Evolutionary conservation across 2,113 vertebrate genomes (phyloP).

Genomic region (Pteruthius melanotis): DNA sequence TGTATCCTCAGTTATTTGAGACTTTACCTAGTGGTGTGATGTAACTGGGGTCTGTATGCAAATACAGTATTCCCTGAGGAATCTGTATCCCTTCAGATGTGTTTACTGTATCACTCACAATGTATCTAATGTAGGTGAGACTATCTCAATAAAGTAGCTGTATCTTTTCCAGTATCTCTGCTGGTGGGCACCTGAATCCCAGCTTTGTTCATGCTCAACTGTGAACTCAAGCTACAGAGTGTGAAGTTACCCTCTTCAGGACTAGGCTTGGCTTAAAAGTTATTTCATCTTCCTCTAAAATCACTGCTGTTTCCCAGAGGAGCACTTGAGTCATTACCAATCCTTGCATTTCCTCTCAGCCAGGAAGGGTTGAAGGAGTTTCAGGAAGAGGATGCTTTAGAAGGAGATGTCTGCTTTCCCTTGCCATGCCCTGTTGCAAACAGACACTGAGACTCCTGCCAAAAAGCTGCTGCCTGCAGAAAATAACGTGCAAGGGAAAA

Average conservation of each 20-base stretch:
- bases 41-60: not conserved
- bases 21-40: not conserved
- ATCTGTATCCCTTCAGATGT: not conserved
- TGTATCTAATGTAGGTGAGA: not conserved
- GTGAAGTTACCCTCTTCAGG: not conserved
- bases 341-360: conserved; percentile 46
- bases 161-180: not conserved
- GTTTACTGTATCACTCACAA: not conserved
- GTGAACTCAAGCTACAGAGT: not conserved
- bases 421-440: not conserved
- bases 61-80: not conserved
- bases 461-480: not conserved
- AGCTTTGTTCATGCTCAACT: not conserved
- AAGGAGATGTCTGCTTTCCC: not conserved
- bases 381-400: conserved; percentile 26
- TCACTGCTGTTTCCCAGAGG: conserved; percentile 47
- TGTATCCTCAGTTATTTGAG: not conserved
- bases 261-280: conserved; percentile 41
- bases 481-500: not conserved
- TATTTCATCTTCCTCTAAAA: conserved; percentile 35
- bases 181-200: accelerated
- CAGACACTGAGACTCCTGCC: not conserved
- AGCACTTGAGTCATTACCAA: conserved; percentile 33
- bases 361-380: conserved; percentile 20
- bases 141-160: not conserved